Evolutionary conservation across 2,888 invertebrate genomes (phyloP), one percentile per base, ranked within the genome.

Genomic region (Dendrolimus pini): DNA sequence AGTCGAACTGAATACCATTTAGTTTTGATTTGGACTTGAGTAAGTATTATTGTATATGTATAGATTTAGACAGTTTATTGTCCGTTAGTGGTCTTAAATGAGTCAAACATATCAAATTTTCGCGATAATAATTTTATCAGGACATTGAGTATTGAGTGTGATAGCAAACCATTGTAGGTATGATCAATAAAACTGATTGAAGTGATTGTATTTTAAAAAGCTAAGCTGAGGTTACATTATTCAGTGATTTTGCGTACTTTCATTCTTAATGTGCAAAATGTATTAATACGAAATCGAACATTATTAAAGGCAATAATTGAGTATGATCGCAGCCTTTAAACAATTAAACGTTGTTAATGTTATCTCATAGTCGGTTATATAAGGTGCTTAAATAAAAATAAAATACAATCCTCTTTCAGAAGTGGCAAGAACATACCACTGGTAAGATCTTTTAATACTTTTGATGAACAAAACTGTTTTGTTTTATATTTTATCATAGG

Each of bases 361-460:
- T 47, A 47, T 47, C 47, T 47, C 47, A 47, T 47, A 10, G 9
- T 9, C 47, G 9, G 12, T 47, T 47, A 47, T 47, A 47, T 47
- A 47, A 47, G 47, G 30, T 6, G 30, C 6, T 7, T 47, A 47
- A 56, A 14, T 30, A 52, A n/a, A 58, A 54, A 58, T 57, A 57
- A 42, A 14, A 56, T 54, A 57, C 59, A 63, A 60, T 61, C 55
- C 53, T 53, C 47, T 56, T 54, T 30, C 9, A 53, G 60, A 61
- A 60, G 60, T 54, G 56, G 54, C 30, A 18, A 58, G 30, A 41
- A 12, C 42, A 53, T 52, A 60, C 42, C 64, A 69, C 71, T 58
- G 68, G 71, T 67, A 12, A 7, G 54, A 42, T 56, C 30, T 42
- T 42, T 18, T 18, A 18, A 18, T 18, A 18, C 18, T 18, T 18